These are phyloP conservation scores for Calcarius ornatus DNA, from an alignment of 2,113 vertebrate genomes.

Conservation along the genomic window DNA sequence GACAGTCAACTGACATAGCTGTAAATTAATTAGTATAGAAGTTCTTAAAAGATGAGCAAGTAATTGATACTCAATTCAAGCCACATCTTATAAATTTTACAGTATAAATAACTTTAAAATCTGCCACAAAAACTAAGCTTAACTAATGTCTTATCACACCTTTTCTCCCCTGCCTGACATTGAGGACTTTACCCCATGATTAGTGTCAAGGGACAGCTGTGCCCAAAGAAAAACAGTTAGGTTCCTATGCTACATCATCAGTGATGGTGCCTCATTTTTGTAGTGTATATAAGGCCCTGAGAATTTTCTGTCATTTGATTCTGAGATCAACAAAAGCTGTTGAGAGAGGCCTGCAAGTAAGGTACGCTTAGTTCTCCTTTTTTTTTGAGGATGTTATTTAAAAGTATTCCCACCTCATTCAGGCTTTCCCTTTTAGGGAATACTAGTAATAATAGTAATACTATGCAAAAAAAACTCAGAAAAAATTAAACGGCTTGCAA, in stretches of 20 bases:
- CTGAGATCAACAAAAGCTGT: background rate
- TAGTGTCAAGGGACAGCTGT: background rate
- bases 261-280: background rate
- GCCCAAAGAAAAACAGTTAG: rapidly evolving
- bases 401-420: background rate
- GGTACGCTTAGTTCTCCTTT: background rate
- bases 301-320: background rate
- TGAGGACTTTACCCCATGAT: background rate
- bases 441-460: too few relatives aligned
- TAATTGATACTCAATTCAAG: background rate
- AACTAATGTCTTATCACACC: background rate
- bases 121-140: background rate
- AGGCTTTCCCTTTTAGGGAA: background rate
- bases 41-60: background rate
- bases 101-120: background rate
- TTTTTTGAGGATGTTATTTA: background rate
- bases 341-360: background rate
- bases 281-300: background rate
- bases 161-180: background rate
- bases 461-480: background rate
- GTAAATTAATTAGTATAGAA: background rate
- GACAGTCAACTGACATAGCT: background rate
- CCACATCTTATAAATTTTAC: background rate
- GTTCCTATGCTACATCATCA: background rate
- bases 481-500: background rate